These are phyloP conservation scores for Caenorhabditis sp. DNA, from an alignment of 2,888 invertebrate species.

Conservation along the genomic window DNA sequence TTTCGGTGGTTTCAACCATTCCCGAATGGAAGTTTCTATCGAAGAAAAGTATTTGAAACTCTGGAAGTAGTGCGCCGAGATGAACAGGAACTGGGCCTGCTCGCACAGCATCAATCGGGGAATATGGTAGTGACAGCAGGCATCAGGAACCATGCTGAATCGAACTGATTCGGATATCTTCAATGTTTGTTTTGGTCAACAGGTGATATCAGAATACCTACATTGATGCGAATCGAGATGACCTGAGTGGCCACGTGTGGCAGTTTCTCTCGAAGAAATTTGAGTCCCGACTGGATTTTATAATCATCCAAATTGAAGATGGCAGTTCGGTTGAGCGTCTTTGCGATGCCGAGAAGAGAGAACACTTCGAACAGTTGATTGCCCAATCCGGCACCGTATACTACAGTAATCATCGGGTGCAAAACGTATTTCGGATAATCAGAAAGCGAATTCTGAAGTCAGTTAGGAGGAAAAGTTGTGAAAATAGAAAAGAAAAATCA, in stretches of 20 bases:
- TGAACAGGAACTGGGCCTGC: constrained; percentile 25
- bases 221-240: constrained; percentile 29
- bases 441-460: too few species aligned
- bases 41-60: constrained; percentile 57
- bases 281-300: constrained; percentile 12
- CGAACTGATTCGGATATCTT: constrained; percentile 16
- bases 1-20: constrained; percentile 36
- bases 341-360: constrained; percentile 50
- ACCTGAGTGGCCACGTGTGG: constrained; percentile 13
- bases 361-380: constrained; percentile 57
- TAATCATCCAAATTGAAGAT: constrained; percentile 50
- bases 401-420: constrained; percentile 29
- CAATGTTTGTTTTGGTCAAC: too few species aligned
- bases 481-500: too few species aligned
- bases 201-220: too few species aligned
- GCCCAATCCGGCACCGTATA: constrained; percentile 15
- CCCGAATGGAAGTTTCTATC: constrained; percentile 15
- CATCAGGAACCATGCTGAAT: constrained; percentile 9
- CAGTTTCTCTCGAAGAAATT: constrained; percentile 8
- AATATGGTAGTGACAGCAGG: constrained; percentile 43
- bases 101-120: constrained; percentile 33
- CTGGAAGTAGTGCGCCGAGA: constrained; percentile 52
- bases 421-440: constrained; percentile 4
- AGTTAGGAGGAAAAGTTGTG: too few species aligned
- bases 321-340: constrained; percentile 44